These are phyloP conservation scores for Hyla sarda DNA, from an alignment of 2,113 vertebrate genomes.

Conservation along the genomic window DNA sequence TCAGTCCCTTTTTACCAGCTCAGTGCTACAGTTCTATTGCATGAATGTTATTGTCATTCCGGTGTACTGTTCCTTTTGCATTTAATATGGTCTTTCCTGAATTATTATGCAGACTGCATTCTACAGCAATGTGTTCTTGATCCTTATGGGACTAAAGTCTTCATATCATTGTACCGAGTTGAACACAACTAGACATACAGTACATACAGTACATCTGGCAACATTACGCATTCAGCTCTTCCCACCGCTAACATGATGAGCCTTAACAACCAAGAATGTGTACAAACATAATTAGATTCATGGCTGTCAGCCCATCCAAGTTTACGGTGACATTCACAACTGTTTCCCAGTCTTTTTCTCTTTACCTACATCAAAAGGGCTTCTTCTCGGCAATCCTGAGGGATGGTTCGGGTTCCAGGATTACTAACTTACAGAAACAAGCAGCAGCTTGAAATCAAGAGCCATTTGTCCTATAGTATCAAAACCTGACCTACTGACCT, in stretches of 20 bases:
- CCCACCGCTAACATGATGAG: slow-evolving; percentile 32
- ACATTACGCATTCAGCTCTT: slow-evolving; percentile 26
- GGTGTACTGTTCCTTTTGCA: neutral
- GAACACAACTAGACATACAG: neutral
- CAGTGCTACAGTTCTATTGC: neutral
- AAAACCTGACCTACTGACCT: slow-evolving; percentile 1
- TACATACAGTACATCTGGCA: slow-evolving; percentile 6
- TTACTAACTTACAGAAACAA: slow-evolving; percentile 10
- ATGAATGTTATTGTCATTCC: neutral
- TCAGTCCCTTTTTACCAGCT: neutral
- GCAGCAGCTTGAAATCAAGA: neutral
- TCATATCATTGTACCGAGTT: neutral
- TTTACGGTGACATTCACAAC: slow-evolving; percentile 8
- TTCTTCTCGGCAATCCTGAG: neutral
- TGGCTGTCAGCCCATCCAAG: slow-evolving; percentile 38
- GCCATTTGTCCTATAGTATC: neutral
- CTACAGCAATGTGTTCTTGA: neutral
- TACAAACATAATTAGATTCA: slow-evolving; percentile 26
- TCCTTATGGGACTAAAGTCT: neutral
- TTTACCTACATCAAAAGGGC: neutral
- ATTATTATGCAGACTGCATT: neutral
- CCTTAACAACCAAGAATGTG: slow-evolving; percentile 13
- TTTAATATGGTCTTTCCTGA: neutral
- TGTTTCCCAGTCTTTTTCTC: neutral
- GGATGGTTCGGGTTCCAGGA: neutral